phyloP scores from a whole-genome alignment of 1,140 invertebrate genomes.

The Phthorimaea operculella region DNA sequence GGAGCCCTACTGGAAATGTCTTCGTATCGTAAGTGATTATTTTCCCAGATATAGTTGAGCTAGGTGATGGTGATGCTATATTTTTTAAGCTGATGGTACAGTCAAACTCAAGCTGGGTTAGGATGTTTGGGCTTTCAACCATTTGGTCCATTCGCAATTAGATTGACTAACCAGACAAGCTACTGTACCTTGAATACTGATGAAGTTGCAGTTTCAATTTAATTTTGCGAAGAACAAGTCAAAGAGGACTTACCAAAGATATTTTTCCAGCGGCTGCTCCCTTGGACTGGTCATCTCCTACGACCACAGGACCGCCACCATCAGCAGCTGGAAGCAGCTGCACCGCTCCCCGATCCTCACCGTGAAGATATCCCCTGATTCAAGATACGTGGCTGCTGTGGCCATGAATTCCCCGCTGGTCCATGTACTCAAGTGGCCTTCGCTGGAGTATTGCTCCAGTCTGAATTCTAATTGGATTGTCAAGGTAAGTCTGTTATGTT shows the following conservation, averaged over 20 bases:
- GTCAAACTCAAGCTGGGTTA: too few relatives aligned
- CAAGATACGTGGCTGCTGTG: constrained; percentile 34
- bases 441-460: constrained; percentile 19
- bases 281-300: constrained; percentile 26
- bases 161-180: too few relatives aligned
- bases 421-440: constrained; percentile 35
- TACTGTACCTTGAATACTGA: too few relatives aligned
- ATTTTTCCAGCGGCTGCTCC: constrained; percentile 34
- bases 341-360: constrained; percentile 17
- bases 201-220: too few relatives aligned
- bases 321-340: constrained; percentile 15
- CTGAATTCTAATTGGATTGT: constrained; percentile 32
- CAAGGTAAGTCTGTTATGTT: constrained; percentile 34
- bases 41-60: too few relatives aligned
- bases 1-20: constrained; percentile 52
- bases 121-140: too few relatives aligned
- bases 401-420: constrained; percentile 22
- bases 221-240: too few relatives aligned
- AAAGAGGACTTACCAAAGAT: too few relatives aligned
- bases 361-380: constrained; percentile 41
- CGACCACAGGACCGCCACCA: constrained; percentile 9
- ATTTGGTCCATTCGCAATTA: too few relatives aligned
- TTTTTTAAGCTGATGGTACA: too few relatives aligned
- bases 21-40: constrained; percentile 32
- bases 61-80: too few relatives aligned